Evolutionary conservation across 2,113 vertebrate species (phyloP), one percentile per base, ranked within the genome.

Genomic region (Camelus bactrianus): DNA sequence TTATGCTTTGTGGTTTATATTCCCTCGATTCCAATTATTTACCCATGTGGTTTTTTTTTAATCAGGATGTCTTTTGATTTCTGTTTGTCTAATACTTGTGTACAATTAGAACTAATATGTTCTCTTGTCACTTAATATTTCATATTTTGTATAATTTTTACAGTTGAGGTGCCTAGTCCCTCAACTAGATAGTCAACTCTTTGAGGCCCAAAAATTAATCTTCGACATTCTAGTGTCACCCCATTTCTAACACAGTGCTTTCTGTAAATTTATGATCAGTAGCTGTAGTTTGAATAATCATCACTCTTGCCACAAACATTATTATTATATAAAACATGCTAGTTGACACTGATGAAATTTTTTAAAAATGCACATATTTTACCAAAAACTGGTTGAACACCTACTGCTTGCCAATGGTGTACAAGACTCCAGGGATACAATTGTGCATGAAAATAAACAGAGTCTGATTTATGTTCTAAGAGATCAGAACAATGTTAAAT

Each of bases 41-140:
- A 73, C 8, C 69, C 26, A 22, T 4, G 1, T 24, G 15, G 2
- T 64, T 86, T 12, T 65, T 56, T 26, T 35, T 76, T 42, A 42
- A 70, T 62, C 58, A 93, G 15, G 8, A 54, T 70, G 15, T 32
- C 5, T 22, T 82, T 82, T 93, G 6, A 77, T 90, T 76, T 95
- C 6, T n/a, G 3, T 65, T 52, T n/a, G 17, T 77, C 19, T 93
- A 30, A 69, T n/a, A 79, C 7, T 6, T 56, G 56, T 52, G 1
- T 82, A 72, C 9, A 87, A 35, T 75, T 90, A 26, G 2, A 91
- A 10, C 3, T 64, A 52, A 72, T 73, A 69, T 62, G 8, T 28
- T 89, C 32, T 84, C 48, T 69, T 86, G 22, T 54, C n/a, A 52
- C 38, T 82, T 72, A 77, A 42, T 91, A 87, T 54, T 88, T 93